Conservation (phyloP, 2,113 vertebrate species). For the Erinaceus europaeus region DNA sequence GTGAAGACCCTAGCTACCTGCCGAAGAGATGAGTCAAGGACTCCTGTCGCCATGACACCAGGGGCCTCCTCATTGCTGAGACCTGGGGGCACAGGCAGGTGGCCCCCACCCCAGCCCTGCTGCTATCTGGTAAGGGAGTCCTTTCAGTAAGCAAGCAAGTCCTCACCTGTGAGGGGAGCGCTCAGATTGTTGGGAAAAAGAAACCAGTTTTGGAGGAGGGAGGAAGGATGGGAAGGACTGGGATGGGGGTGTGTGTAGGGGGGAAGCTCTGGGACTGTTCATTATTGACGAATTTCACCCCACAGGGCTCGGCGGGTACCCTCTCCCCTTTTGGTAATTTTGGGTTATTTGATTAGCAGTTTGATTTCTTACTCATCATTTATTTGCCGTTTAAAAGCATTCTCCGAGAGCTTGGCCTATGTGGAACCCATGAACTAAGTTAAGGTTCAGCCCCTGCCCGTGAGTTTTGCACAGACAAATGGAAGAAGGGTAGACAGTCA, state of each 20-base stretch:
- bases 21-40: conserved; percentile 50
- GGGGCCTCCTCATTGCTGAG: rapidly evolving
- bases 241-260: no score
- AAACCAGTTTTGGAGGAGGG: not conserved
- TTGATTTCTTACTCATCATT: no score
- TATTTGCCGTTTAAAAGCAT: no score
- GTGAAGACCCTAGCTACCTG: not conserved
- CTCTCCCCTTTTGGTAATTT: no score
- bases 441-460: no score
- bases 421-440: no score
- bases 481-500: no score
- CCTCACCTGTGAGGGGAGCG: not conserved
- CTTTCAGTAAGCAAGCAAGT: not conserved
- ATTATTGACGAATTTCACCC: no score
- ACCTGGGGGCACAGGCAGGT: not conserved
- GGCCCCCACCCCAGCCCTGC: not conserved
- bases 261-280: not conserved
- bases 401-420: no score
- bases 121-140: conserved; percentile 28
- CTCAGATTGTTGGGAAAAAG: not conserved
- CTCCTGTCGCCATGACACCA: conserved; percentile 26
- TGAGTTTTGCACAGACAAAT: no score
- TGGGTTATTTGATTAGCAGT: no score
- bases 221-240: not conserved
- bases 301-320: no score